Base-by-base conservation (phyloP, 2,113 vertebrate genomes). In the Gymnocephalus cernua region DNA sequence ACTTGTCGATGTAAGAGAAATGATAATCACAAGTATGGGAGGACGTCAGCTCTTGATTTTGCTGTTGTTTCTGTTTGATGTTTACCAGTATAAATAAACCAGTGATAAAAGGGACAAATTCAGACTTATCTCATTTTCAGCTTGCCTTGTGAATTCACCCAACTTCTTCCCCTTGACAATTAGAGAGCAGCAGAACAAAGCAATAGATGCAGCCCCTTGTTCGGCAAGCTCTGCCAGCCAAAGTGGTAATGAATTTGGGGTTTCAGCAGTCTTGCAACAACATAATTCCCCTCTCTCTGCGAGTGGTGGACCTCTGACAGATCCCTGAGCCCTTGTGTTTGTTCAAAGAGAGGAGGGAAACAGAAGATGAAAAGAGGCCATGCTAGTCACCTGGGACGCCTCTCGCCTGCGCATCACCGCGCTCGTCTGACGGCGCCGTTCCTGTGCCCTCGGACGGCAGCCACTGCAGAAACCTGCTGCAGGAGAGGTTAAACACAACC, bases 31-130 rank as follows among this genome's bases (percentile, higher is more conserved):
- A 63, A 41, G 63, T 66, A 85, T 41, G 84, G 89, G 73, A 86
- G 82, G 89, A 89, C 38, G 79, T 88, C 84, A 67, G 88, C 90
- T 93, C 91, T 94, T 94, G 93, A 93, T 92, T 94, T 93, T 92
- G 93, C 90, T 93, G 94, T 94, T 92, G 92, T 93, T 95, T 94
- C 92, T 95, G 94, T 95, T 94, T 91, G 93, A 93, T 95, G 93
- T 94, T 93, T 92, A 94, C 89, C 85, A 95, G 90, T 93, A 93
- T 91, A 89, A 95, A 95, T 95, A 95, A 94, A 95, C 73, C 88
- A 86, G 89, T 93, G 87, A 91, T 89, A 82, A 91, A 92, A 88
- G 86, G 84, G 89, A 76, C 64, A 61, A 9, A 74, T 38, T 79
- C 64, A 79, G 67, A 73, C 73, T 73, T 4, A 84, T 86, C 76